Percentiles rank a stretch among this genome's conserved stretches.
These are phyloP conservation scores for Cantharis rustica DNA, from an alignment of 2,888 invertebrate genomes.

Conservation along the genomic window DNA sequence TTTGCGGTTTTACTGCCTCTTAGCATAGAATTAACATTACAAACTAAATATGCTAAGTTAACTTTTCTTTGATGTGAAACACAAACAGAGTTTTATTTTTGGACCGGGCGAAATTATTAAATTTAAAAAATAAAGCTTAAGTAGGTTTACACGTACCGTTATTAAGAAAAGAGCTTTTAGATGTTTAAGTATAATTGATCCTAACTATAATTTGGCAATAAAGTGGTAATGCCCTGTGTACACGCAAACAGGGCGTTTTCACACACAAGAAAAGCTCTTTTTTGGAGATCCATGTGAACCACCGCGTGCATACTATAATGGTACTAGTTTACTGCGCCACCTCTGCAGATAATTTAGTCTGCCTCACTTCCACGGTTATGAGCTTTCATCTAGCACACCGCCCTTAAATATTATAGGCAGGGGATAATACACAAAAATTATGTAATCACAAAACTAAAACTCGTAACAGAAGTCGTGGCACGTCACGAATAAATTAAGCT, in stretches of 20 bases:
- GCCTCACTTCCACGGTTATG: constrained; percentile 10
- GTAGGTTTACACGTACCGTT: neutral
- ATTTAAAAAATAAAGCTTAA: neutral
- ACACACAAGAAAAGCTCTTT: constrained; percentile 23
- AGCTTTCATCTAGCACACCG: neutral
- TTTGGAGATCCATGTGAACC: constrained; percentile 22
- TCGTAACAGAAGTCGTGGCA: neutral
- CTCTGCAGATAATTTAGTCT: constrained; percentile 24
- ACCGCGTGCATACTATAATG: constrained; percentile 22
- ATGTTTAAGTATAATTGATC: neutral
- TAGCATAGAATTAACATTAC: constrained; percentile 7
- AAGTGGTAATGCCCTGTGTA: constrained; percentile 27
- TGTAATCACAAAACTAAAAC: neutral
- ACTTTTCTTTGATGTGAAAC: neutral
- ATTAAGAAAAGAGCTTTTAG: neutral
- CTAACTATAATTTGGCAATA: constrained; percentile 31
- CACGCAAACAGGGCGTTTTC: constrained; percentile 28
- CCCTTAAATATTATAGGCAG: neutral
- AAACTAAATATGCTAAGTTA: constrained; percentile 7
- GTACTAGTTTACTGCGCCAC: constrained; percentile 21
- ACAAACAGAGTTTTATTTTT: neutral
- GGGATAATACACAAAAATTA: neutral
- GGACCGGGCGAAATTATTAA: neutral
- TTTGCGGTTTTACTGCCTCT: constrained; percentile 9
- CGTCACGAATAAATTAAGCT: neutral